Base-by-base conservation (phyloP, 1,140 invertebrate species). In the Cherax destructor region DNA sequence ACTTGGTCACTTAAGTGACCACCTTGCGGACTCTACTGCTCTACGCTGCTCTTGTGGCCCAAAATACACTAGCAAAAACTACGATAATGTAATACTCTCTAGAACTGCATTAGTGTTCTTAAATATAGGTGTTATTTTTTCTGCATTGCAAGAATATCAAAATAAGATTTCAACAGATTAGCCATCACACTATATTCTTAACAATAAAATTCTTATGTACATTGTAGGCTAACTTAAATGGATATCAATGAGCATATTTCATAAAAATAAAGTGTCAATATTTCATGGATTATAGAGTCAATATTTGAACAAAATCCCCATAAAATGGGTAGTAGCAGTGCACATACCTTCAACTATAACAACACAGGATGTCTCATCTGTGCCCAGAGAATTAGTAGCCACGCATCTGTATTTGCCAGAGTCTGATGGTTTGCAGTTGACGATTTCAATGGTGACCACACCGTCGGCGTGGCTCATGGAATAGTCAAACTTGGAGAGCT, bases 381-480 rank as follows among this genome's bases (percentile, higher is more conserved):
- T 96, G 93, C 99, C 99, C 92, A 99, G 97, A 30, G 96, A 95
- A 95, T 99, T 99, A 65, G 96, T 97, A 9, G 99, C 99, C 9
- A 97, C 96, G 94, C 99, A 99, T 41, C 96, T 96, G 95, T 99
- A 99, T 94, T 98, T 98, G 90, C 99, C 99, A 91, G 98, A 98
- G 95, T 99, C 99, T 93, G 97, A 97, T 0, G 98, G 97, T 94
- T 97, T 97, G 94, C 98, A 99, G 94, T 98, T 98, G 74, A 98
- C 96, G 89, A 99, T 99, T 96, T 99, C 99, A 95, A 99, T 96
- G 0, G 98, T 98, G 61, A 99, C 97, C 5, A 99, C 98, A 93
- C 99, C 99, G 94, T 99, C 98, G 3, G 97, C 96, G 94, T 97
- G 96, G 0, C 97, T 96, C 96, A 98, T 98, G 49, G 97, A 96